These are phyloP conservation scores for Diabrotica undecimpunctata DNA, from an alignment of 1,140 invertebrate species.

Conservation along the genomic window DNA sequence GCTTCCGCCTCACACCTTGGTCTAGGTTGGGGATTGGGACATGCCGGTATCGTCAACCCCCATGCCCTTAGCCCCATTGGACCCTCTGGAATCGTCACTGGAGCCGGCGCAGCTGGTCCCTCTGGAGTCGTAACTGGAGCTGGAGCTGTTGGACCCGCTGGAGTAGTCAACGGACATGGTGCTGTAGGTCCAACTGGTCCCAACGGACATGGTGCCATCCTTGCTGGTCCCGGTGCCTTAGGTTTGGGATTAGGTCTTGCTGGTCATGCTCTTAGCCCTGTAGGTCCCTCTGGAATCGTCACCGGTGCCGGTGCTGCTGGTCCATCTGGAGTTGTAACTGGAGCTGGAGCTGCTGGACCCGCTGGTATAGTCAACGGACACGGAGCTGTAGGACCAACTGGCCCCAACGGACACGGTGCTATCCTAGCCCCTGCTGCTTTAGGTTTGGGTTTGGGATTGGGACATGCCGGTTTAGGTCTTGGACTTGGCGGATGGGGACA, in stretches of 20 bases:
- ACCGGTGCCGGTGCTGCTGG: no score
- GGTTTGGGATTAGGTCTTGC: background rate
- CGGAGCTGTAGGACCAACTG: background rate
- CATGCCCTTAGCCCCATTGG: conserved; percentile 1
- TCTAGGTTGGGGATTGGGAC: background rate
- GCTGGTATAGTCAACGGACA: background rate
- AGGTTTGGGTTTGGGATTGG: background rate
- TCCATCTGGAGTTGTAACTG: background rate
- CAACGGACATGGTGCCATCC: conserved; percentile 7
- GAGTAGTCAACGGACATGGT: background rate
- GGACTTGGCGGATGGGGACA: background rate
- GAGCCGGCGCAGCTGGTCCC: background rate
- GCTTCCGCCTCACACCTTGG: no score
- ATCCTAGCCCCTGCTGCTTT: background rate
- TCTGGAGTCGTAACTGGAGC: conserved; percentile 10
- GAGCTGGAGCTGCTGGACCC: background rate
- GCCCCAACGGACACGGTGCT: background rate
- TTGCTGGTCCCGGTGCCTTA: conserved; percentile 1
- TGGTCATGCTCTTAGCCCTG: background rate
- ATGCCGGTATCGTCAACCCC: background rate
- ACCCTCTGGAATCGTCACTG: background rate
- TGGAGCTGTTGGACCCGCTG: background rate
- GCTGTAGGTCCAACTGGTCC: conserved; percentile 12
- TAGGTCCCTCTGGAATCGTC: no score
- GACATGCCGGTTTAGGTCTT: background rate